These are phyloP conservation scores for Anguilla pacifica DNA, from an alignment of 2,797 vertebrate genomes.

Conservation along the genomic window DNA sequence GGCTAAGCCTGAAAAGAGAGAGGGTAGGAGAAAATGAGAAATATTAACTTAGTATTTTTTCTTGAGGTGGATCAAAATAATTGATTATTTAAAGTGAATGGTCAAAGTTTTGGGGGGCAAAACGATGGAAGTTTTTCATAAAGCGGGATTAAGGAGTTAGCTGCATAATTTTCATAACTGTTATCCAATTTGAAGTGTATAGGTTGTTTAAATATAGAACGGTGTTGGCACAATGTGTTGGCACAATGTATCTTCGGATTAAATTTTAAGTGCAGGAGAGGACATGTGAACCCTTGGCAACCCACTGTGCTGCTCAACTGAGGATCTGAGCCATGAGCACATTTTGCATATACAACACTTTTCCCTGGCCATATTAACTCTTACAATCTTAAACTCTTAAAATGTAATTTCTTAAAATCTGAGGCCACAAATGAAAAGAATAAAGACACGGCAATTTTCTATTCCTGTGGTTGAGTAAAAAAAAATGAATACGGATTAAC, in stretches of 20 bases:
- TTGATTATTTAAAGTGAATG: too few relatives aligned
- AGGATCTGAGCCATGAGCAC: too few relatives aligned
- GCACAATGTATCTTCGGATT: not conserved
- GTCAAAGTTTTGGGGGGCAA: too few relatives aligned
- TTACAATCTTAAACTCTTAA: not conserved
- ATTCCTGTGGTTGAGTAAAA: not conserved
- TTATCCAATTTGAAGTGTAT: too few relatives aligned
- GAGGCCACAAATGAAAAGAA: not conserved
- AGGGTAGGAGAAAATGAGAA: not conserved
- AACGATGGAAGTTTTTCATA: too few relatives aligned
- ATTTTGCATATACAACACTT: too few relatives aligned
- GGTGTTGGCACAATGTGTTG: too few relatives aligned
- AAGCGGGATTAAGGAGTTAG: too few relatives aligned
- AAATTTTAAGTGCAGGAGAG: not conserved
- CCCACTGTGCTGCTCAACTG: not conserved
- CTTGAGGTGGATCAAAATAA: too few relatives aligned
- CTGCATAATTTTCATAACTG: too few relatives aligned
- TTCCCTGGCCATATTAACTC: not conserved
- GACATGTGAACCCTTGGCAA: not conserved
- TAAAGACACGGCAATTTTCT: not conserved
- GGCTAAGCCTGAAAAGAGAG: too few relatives aligned
- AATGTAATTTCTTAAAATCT: not conserved
- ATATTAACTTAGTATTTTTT: not conserved
- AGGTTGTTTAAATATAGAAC: too few relatives aligned
- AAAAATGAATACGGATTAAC: not conserved